Percentiles rank a stretch among this genome's conserved stretches.
Evolutionary conservation across 2,888 invertebrate genomes (phyloP).

Genomic region (Pocota personata): DNA sequence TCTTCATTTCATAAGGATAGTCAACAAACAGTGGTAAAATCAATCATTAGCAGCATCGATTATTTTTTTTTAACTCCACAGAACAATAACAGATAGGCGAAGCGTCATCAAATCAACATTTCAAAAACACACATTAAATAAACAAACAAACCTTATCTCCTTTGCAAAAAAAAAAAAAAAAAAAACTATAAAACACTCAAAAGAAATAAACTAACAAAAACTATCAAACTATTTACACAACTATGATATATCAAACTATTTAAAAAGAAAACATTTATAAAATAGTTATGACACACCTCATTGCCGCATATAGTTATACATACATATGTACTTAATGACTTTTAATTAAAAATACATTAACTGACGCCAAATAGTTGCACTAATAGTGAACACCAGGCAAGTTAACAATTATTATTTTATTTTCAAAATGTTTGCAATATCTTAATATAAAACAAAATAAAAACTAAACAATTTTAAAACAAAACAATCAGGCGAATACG

Average conservation of each 20-base stretch:
- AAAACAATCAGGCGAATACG: constrained; percentile 25
- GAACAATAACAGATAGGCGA: no score
- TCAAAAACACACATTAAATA: background rate
- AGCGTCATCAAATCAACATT: no score
- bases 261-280: constrained; percentile 8
- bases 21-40: no score
- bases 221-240: constrained; percentile 40
- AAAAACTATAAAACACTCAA: background rate
- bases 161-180: background rate
- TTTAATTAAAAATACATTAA: constrained; percentile 34
- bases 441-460: constrained; percentile 1
- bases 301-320: constrained; percentile 9
- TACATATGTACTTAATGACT: constrained; percentile 7
- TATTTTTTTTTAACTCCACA: no score
- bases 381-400: constrained; percentile 67
- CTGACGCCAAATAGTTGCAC: constrained; percentile 62
- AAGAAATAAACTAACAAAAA: constrained; percentile 4
- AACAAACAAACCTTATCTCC: background rate
- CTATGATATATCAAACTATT: constrained; percentile 1
- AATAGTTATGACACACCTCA: constrained; percentile 28
- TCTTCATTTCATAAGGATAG: no score
- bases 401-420: constrained; percentile 5
- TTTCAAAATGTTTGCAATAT: constrained; percentile 12
- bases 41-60: no score
- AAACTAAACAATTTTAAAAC: background rate